Base-by-base conservation (phyloP, 2,888 invertebrate species). In the Tribolium freemani region DNA sequence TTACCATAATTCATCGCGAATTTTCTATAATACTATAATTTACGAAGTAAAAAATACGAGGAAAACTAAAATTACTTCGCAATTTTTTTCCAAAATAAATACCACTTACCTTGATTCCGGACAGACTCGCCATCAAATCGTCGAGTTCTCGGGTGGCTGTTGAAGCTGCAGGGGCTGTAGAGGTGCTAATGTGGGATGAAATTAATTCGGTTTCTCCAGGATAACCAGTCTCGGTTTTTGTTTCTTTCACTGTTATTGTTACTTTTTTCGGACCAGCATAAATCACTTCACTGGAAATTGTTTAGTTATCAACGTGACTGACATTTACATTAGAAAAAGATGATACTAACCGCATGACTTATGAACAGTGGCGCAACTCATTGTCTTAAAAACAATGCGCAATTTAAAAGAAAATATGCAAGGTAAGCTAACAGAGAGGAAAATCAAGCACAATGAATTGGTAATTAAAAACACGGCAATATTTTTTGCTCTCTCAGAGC, bases 121-220 rank as follows among this genome's bases (percentile, higher is more conserved):
- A 97, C 8, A 98, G 88, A 4, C 97, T 96, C 1, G 96, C 96
- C 98, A 98, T 98, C 74, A 98, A 90, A 84, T 98, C 97, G 83
- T 98, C 98, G 73, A 98, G 89, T 86, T 98, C 98, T 86, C 93
- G 93, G 16, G 98, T 98, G 38, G 98, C 98, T 72, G 94, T 94
- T 63, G 97, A 97, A 16, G 96, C 94, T 69, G 85, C 84, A 5
- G 84, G 81, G 13, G 84, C 77, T 44, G 82, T 79, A 2, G 84
- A 89, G 51, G 90, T 89, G 10, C 89, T 89, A 75, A 90, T 88
- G 75, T 90, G 90, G 77, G 89, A 89, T 20, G 90, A 85, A 57
- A 86, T 79, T 57, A 87, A 81, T 88, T 90, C 58, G 84, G 90
- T 76, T 87, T 88, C 73, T 85, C 91, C 86, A 8, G 86, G 86